Base-by-base conservation (phyloP, 1,140 invertebrate species). In the Sycobia sp. region DNA sequence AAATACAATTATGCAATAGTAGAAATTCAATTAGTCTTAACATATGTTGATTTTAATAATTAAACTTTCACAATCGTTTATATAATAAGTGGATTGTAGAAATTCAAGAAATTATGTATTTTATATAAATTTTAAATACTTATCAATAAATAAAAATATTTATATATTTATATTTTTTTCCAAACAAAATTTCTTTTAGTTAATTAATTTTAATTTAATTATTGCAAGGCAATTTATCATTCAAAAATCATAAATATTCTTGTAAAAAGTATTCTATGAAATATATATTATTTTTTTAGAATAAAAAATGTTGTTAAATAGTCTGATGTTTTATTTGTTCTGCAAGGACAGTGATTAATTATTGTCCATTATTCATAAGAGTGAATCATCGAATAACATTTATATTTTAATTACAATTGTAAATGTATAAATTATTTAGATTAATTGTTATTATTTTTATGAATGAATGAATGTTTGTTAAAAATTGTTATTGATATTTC, bases 41-140 rank as follows among this genome's bases (percentile, higher is more conserved):
- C 62, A 58, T 57, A 25, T 65, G 56, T 57, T 65, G 59, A 65
- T 65, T 65, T 65, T 65, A 53, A 65, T 44, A 59, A 51, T 60
- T 65, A 25, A n/a, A n/a, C n/a, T n/a, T n/a, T n/a, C n/a, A n/a
- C n/a, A n/a, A n/a, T n/a, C n/a, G n/a, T n/a, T n/a, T n/a, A n/a
- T n/a, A n/a, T n/a, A n/a, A n/a, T n/a, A n/a, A n/a, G n/a, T n/a
- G n/a, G n/a, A n/a, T n/a, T n/a, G n/a, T n/a, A n/a, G n/a, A n/a
- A n/a, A n/a, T n/a, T n/a, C n/a, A n/a, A n/a, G n/a, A n/a, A n/a
- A 39, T n/a, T 39, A 32, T 39, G 7, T 39, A 39, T n/a, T 39
- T 39, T 39, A 4, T 32, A 11, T 32, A 32, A 32, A 32, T 32
- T 32, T 32, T 32, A 32, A 32, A 32, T 32, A 32, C 11, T 34